Evolutionary conservation across 2,113 vertebrate genomes (phyloP).

Genomic region (Phasianus colchicus): DNA sequence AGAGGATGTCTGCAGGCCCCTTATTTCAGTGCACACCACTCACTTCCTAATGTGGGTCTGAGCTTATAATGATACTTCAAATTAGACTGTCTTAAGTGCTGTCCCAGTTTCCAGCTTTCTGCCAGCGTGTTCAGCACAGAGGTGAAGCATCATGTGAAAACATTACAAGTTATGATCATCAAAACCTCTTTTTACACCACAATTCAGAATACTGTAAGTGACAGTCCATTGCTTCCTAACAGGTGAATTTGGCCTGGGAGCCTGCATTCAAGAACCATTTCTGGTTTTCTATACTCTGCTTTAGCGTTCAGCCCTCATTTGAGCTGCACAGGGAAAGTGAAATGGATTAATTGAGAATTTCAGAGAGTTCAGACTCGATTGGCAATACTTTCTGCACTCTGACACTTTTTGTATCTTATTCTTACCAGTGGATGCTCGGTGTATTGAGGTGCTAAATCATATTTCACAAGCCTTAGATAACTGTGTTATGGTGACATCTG

Average conservation of each 20-base stretch:
- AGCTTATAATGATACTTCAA: no score
- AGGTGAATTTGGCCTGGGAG: neutral
- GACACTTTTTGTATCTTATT: neutral
- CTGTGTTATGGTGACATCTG: neutral
- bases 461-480: neutral
- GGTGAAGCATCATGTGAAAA: accelerated
- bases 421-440: neutral
- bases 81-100: neutral
- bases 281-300: neutral
- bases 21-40: neutral
- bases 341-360: neutral
- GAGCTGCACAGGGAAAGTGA: no score
- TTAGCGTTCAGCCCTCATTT: neutral
- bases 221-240: neutral
- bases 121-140: neutral
- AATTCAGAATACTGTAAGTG: neutral
- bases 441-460: accelerated
- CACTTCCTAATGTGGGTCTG: neutral
- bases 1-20: neutral
- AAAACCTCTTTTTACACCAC: neutral
- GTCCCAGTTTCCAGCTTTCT: neutral
- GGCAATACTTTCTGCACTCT: neutral
- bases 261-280: neutral
- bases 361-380: neutral
- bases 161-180: neutral